phyloP scores from a whole-genome alignment of 2,113 vertebrate genomes.

The Prionailurus bengalensis region DNA sequence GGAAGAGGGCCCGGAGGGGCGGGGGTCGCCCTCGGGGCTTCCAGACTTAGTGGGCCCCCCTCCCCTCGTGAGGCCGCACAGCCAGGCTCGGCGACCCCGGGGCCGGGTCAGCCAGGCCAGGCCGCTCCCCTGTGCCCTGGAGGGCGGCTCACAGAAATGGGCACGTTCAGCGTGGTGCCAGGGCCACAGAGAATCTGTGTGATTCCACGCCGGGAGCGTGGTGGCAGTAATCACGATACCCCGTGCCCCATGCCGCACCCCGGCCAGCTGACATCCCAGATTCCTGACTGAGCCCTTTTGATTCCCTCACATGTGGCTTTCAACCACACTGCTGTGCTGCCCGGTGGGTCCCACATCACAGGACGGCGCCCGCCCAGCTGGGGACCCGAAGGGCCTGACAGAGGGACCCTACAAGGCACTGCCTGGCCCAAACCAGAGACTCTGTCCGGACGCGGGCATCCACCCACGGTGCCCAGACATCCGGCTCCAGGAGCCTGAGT shows the following conservation, averaged over 20 bases:
- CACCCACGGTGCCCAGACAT: neutral
- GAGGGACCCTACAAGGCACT: neutral
- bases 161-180: neutral
- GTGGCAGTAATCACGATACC: neutral
- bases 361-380: neutral
- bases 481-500: neutral
- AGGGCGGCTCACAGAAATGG: neutral
- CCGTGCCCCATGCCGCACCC: neutral
- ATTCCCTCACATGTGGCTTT: constrained; percentile 29
- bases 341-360: constrained; percentile 26
- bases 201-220: neutral
- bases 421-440: neutral
- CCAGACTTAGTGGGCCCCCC: rapidly evolving
- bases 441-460: neutral
- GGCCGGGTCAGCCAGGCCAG: neutral
- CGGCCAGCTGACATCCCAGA: neutral
- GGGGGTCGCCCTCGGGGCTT: neutral
- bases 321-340: neutral
- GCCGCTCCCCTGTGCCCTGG: too few relatives aligned
- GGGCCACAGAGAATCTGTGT: neutral
- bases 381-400: neutral
- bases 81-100: too few relatives aligned
- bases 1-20: neutral
- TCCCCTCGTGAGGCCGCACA: too few relatives aligned
- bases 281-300: neutral